phyloP scores from a whole-genome alignment of 1,140 invertebrate species.

The Leptoteleia sp. region DNA sequence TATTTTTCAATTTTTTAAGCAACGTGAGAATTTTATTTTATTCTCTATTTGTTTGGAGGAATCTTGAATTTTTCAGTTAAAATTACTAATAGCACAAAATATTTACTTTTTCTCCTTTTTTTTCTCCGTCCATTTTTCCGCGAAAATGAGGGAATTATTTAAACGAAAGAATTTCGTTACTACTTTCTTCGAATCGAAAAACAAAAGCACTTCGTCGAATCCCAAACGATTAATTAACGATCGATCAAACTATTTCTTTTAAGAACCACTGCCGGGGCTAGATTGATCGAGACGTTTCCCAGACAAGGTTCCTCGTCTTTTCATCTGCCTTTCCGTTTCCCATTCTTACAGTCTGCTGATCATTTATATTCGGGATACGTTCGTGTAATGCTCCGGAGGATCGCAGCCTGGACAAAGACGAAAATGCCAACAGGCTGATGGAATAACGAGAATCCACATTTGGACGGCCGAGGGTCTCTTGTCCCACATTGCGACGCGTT shows the following conservation, averaged over 20 bases:
- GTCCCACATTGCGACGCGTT: slow-evolving; percentile 3
- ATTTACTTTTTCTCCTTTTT: too few species aligned
- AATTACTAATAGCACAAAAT: too few species aligned
- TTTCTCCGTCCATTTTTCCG: too few species aligned
- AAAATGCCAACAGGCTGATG: slow-evolving; percentile 56
- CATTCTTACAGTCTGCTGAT: slow-evolving; percentile 32
- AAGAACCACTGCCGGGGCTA: slow-evolving; percentile 28
- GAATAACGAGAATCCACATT: slow-evolving; percentile 48
- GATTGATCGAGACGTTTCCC: slow-evolving; percentile 55
- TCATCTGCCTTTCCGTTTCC: slow-evolving; percentile 43
- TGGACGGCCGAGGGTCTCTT: slow-evolving; percentile 37
- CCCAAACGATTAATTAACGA: neutral
- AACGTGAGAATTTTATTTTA: too few species aligned
- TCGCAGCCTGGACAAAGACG: slow-evolving; percentile 57
- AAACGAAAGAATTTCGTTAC: too few species aligned
- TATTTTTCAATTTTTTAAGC: too few species aligned
- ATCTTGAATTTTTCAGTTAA: too few species aligned
- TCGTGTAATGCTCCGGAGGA: slow-evolving; percentile 63
- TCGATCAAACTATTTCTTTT: slow-evolving; percentile 7
- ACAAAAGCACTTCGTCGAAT: neutral
- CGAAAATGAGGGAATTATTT: too few species aligned
- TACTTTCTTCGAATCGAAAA: too few species aligned
- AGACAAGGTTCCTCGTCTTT: slow-evolving; percentile 8
- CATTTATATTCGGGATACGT: slow-evolving; percentile 75
- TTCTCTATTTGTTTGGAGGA: too few species aligned